Evolutionary conservation across 2,888 invertebrate species (phyloP), one percentile per base, ranked within the genome.

Genomic region (Tolmerus cingulatus): DNA sequence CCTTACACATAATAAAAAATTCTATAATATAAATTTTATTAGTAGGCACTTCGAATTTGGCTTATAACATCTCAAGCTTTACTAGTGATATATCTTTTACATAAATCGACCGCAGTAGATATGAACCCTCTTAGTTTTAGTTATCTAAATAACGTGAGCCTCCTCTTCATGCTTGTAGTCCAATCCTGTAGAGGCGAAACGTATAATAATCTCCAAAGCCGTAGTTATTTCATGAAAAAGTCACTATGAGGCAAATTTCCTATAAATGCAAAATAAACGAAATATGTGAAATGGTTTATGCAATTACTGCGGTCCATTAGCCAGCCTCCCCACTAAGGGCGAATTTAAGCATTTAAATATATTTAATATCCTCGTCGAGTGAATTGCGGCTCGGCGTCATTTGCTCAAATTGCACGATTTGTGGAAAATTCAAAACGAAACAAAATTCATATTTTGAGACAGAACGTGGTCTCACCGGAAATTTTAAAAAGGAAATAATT

Each of bases 401-500:
- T 66, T 66, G 27, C 27, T 66, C 66, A 66, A 66, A 66, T 66
- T 66, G 66, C 66, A 19, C 66, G 66, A 27, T 66, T 66, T 66
- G 66, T 27, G 66, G 66, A 27, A 19, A 66, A 23, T 66, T 12
- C 66, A 9, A 23, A 66, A 19, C 27, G 12, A 66, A 66, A 66
- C 66, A 23, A 23, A 66, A 66, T 66, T 27, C 27, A 27, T 27
- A 66, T 66, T 66, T 27, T 9, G 23, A 14, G 27, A 3, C 9
- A 66, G 12, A 66, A 66, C 66, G 66, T 66, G 66, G 23, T 66
- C 14, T 66, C 9, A 19, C 66, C 23, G 66, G 27, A 66, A 66
- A 23, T 66, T 66, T 23, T 23, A 66, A 66, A 66, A 66, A 27
- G 76, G 40, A 76, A 76, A 76, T 82, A 82, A 82, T 82, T 82